A percentile compares a stretch with the other conserved stretches of the same genome.
phyloP scores from a whole-genome alignment of 2,797 vertebrate species.

The Onychomys arenicola region DNA sequence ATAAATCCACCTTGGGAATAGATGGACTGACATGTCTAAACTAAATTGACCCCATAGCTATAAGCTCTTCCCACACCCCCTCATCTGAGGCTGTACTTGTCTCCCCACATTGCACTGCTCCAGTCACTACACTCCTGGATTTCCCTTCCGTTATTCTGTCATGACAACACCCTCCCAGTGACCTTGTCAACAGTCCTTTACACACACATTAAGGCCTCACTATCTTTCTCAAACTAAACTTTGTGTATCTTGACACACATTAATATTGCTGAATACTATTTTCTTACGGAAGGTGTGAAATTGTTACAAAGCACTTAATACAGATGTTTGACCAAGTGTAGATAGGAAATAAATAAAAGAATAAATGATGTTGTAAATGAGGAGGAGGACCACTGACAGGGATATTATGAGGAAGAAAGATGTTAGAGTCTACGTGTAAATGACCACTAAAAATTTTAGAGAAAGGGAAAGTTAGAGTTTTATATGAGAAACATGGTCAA shows the following conservation, averaged over 20 bases:
- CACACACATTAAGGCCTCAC: not conserved
- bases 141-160: not conserved
- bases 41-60: not conserved
- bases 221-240: not conserved
- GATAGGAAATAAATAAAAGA: conserved; percentile 34
- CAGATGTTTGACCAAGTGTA: not conserved
- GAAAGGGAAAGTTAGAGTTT: not conserved
- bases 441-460: not conserved
- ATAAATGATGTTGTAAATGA: not conserved
- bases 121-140: not conserved
- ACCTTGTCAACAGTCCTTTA: not conserved
- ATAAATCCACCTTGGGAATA: not conserved
- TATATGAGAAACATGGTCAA: conserved; percentile 7
- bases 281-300: not conserved
- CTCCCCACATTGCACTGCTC: not conserved
- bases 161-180: not conserved
- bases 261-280: not conserved
- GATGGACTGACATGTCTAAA: not conserved
- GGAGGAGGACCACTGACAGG: not conserved
- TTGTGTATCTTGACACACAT: not conserved
- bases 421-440: not conserved
- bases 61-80: not conserved
- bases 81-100: not conserved
- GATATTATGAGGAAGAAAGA: not conserved
- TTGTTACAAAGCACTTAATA: not conserved